Conservation (phyloP, 2,113 vertebrate species). For the Illadopsis cleaveri region DNA sequence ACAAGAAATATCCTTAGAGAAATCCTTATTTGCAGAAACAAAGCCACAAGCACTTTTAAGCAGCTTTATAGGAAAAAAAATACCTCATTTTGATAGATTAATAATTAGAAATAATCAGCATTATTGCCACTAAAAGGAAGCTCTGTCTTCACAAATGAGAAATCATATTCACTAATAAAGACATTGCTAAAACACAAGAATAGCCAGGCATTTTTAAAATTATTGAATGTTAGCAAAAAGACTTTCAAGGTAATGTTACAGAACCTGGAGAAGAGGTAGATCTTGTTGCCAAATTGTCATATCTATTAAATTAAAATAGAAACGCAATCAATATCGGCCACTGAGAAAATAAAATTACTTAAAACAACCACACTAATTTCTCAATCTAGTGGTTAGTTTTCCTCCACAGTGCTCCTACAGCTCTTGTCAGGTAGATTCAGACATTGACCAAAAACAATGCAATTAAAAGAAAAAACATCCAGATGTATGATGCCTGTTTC, state of each 20-base stretch:
- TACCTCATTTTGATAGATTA: conserved; percentile 2
- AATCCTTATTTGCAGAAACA: neutral
- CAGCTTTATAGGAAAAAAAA: neutral
- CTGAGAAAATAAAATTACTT: neutral
- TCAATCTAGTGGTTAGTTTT: neutral
- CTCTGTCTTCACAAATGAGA: neutral
- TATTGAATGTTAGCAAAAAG: neutral
- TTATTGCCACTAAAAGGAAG: neutral
- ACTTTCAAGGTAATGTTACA: neutral
- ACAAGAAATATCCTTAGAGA: neutral
- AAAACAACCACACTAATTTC: neutral
- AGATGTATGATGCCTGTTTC: neutral
- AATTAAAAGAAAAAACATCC: neutral
- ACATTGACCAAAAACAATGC: neutral
- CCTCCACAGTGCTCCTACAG: neutral
- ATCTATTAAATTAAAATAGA: neutral
- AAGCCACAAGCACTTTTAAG: neutral
- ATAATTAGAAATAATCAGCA: conserved; percentile 2
- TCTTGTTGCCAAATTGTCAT: neutral
- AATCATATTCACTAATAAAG: neutral
- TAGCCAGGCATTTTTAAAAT: neutral
- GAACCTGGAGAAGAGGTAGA: neutral
- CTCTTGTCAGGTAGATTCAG: neutral
- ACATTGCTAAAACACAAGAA: neutral
- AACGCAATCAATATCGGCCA: neutral